Evolutionary conservation across 2,113 vertebrate genomes (phyloP).

Genomic region (Tragelaphus buxtoni): DNA sequence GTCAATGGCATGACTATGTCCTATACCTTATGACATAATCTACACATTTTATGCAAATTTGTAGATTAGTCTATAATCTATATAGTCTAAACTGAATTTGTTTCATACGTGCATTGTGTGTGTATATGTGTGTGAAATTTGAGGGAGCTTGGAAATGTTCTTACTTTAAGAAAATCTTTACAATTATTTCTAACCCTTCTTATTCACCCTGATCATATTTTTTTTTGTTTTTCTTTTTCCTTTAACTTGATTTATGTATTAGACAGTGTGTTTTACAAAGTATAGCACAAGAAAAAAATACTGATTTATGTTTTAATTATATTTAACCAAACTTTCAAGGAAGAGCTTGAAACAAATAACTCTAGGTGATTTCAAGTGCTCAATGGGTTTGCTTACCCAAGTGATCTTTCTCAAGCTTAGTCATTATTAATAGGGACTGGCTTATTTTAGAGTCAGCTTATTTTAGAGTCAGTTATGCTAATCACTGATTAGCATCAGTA

Average conservation of each 20-base stretch:
- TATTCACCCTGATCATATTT: not conserved
- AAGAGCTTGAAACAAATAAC: conserved; percentile 13
- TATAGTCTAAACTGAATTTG: not conserved
- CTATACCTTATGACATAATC: not conserved
- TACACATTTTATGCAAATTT: not conserved
- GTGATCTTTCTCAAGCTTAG: conserved; percentile 9
- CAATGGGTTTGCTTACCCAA: not conserved
- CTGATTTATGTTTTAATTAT: not conserved
- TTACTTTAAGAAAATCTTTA: not conserved
- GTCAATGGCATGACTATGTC: not conserved
- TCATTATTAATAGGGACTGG: conserved; percentile 8
- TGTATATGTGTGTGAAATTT: not conserved
- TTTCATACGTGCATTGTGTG: not conserved
- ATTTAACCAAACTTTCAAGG: not conserved
- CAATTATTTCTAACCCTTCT: not conserved
- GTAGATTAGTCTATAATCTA: not conserved
- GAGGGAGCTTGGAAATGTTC: not conserved
- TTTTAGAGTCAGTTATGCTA: not conserved
- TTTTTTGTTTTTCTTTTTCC: conserved; percentile 12
- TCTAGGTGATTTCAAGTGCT: not conserved
- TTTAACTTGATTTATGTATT: not conserved
- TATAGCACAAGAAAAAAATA: conserved; percentile 8
- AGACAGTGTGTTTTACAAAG: not conserved
- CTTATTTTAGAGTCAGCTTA: not conserved
- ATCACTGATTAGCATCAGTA: conserved; percentile 48